Conservation (phyloP, 2,113 vertebrate genomes). For the Hemicordylus capensis region DNA sequence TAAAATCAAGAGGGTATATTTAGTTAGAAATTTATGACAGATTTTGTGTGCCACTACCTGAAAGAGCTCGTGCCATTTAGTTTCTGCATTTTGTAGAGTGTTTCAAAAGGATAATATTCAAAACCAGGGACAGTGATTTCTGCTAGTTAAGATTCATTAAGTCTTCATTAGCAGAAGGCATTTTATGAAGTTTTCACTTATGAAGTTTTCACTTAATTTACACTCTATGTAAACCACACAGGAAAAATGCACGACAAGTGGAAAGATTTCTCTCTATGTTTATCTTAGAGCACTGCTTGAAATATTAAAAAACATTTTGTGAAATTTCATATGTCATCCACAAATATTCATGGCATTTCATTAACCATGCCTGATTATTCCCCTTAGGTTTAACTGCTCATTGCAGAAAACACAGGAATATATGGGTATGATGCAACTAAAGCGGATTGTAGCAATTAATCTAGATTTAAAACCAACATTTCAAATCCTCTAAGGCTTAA, state of each 20-base stretch:
- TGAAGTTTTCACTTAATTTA: background rate
- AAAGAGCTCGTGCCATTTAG: background rate
- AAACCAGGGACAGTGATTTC: background rate
- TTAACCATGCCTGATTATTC: conserved; percentile 42
- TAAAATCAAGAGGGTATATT: background rate
- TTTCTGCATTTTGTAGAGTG: background rate
- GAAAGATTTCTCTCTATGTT: background rate
- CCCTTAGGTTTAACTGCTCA: conserved; percentile 9
- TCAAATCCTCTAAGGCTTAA: conserved; percentile 18
- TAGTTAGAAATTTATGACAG: background rate
- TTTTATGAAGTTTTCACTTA: background rate
- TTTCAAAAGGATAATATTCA: background rate
- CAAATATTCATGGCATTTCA: conserved; percentile 50
- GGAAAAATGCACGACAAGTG: background rate
- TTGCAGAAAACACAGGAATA: conserved; percentile 13
- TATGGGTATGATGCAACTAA: background rate
- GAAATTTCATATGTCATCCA: conserved; percentile 35
- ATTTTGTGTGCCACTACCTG: background rate
- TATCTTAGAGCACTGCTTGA: background rate
- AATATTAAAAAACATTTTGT: conserved; percentile 10
- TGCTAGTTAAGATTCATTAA: background rate
- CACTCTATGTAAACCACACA: background rate
- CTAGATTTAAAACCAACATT: conserved; percentile 21
- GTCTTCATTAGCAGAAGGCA: too few species aligned
- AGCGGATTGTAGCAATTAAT: conserved; percentile 12